A percentile compares a stretch with the other conserved stretches of the same genome.
Evolutionary conservation across 37 sponge, comb jelly and placozoan genomes (phyloP).

Genomic region (Geodia barretti): DNA sequence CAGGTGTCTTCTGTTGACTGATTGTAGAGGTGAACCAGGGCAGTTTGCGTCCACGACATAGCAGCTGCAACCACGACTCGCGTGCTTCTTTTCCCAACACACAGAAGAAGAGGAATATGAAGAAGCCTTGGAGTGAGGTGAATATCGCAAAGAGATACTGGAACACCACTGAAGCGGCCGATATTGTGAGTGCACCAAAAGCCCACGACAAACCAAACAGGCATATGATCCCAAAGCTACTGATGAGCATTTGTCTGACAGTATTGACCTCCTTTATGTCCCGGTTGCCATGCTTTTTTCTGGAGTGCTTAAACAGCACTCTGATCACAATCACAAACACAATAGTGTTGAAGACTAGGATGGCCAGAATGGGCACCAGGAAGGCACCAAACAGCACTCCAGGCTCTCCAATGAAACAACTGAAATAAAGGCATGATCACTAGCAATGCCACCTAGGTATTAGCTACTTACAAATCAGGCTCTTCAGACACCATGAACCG

Average conservation of each 20-base stretch:
- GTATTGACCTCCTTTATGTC: no score
- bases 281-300: background rate
- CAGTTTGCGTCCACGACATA: background rate
- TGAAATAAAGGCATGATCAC: background rate
- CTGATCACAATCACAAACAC: conserved; percentile 3
- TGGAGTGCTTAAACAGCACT: conserved; percentile 21
- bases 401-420: background rate
- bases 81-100: conserved; percentile 5
- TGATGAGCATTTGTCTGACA: no score
- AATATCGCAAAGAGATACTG: conserved; percentile 24
- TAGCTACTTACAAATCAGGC: no score
- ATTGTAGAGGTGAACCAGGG: background rate
- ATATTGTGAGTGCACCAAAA: conserved; percentile 47
- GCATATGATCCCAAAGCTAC: no score
- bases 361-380: conserved; percentile 13
- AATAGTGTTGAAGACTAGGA: conserved; percentile 13
- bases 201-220: conserved; percentile 49
- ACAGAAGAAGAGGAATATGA: conserved; percentile 35
- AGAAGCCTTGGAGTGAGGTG: conserved; percentile 38
- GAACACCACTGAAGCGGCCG: background rate
- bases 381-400: no score
- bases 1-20: background rate
- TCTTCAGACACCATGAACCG: no score
- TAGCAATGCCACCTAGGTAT: no score
- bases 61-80: conserved; percentile 7